phyloP scores from a whole-genome alignment of 2,888 invertebrate species.

The Rhingia rostrata region DNA sequence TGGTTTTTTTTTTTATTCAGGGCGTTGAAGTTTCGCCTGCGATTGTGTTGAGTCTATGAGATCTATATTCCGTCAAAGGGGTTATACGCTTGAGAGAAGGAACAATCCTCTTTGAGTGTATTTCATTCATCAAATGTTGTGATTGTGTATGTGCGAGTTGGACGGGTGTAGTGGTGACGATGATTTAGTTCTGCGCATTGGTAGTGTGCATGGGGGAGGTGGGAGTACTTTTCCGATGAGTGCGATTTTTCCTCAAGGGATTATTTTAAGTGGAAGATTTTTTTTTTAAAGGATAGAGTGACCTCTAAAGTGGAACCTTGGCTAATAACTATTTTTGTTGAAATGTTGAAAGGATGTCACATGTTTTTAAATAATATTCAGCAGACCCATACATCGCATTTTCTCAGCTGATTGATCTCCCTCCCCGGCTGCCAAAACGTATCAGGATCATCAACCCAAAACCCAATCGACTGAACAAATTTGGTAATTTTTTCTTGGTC shows the following conservation, averaged over 20 bases:
- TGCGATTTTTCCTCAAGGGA: background rate
- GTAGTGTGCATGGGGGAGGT: constrained; percentile 13
- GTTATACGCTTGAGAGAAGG: constrained; percentile 15
- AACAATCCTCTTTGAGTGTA: constrained; percentile 29
- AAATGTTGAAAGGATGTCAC: too few relatives aligned
- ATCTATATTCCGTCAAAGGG: constrained; percentile 1
- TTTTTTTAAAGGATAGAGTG: too few relatives aligned
- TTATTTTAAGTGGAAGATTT: too few relatives aligned
- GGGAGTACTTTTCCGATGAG: constrained; percentile 4
- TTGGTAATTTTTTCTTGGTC: constrained; percentile 45
- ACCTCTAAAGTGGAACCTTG: too few relatives aligned
- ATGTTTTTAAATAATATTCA: too few relatives aligned
- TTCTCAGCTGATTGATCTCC: constrained; percentile 53
- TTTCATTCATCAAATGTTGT: constrained; percentile 45
- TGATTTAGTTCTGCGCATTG: constrained; percentile 35
- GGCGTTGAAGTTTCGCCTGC: constrained; percentile 61
- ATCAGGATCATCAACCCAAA: constrained; percentile 34
- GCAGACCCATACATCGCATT: too few relatives aligned
- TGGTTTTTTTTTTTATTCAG: constrained; percentile 22
- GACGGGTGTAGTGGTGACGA: background rate
- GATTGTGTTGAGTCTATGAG: constrained; percentile 31
- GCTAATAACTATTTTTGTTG: too few relatives aligned
- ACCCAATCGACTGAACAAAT: constrained; percentile 36
- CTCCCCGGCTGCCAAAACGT: constrained; percentile 21
- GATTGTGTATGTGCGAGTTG: constrained; percentile 8